These are phyloP conservation scores for Physeter macrocephalus DNA, from an alignment of 2,113 vertebrate species.

Conservation along the genomic window DNA sequence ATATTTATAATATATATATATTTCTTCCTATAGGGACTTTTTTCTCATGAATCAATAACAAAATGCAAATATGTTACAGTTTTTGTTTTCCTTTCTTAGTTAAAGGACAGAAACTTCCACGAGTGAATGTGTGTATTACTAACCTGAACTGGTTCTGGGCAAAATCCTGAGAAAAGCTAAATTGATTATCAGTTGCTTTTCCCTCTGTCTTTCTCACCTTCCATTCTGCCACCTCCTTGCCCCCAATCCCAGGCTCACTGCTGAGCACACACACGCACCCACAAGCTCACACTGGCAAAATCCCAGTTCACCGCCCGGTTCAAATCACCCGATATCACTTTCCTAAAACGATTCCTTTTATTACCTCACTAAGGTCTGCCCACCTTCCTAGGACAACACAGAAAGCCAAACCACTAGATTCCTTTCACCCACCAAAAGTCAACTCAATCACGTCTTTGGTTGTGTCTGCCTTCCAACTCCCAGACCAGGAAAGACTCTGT, in stretches of 20 bases:
- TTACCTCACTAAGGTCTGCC: background rate
- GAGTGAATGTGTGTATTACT: constrained; percentile 48
- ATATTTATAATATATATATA: background rate
- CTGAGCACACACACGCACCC: accelerated
- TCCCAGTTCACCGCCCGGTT: background rate
- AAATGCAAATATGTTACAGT: constrained; percentile 66
- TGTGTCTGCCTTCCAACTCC: background rate
- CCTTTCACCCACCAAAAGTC: background rate
- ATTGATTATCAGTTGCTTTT: background rate
- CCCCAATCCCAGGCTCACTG: background rate
- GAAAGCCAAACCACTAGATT: background rate
- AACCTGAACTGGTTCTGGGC: background rate
- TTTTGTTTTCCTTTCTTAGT: constrained; percentile 24
- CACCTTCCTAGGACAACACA: background rate
- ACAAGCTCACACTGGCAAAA: background rate
- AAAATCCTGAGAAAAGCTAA: background rate
- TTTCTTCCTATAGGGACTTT: constrained; percentile 21
- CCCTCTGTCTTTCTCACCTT: background rate
- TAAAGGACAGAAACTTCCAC: constrained; percentile 40
- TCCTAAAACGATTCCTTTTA: background rate
- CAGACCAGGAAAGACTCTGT: background rate
- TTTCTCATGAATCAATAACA: constrained; percentile 69
- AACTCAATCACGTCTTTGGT: background rate
- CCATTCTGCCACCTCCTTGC: background rate
- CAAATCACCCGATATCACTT: background rate